Conservation (phyloP, 2,888 invertebrate genomes). For the Ferdinandea cuprea region DNA sequence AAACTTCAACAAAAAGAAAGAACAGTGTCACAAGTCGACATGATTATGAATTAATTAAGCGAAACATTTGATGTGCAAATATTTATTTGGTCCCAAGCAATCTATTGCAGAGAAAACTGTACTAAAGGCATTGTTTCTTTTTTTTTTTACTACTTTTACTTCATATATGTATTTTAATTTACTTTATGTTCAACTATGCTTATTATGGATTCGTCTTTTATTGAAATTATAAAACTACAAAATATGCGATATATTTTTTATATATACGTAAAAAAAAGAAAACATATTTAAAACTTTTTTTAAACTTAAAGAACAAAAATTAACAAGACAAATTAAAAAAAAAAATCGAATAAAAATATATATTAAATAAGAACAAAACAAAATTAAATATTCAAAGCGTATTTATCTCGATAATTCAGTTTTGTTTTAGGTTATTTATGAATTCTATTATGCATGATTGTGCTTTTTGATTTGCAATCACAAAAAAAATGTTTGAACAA, state of each 20-base stretch:
- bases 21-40: background rate
- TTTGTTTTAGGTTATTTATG: too few relatives aligned
- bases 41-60: background rate
- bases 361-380: constrained; percentile 22
- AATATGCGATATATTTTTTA: background rate
- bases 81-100: constrained; percentile 66
- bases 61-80: constrained; percentile 21
- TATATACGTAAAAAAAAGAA: constrained; percentile 44
- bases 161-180: background rate
- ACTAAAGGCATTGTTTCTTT: constrained; percentile 26
- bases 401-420: background rate
- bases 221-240: background rate
- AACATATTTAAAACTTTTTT: constrained; percentile 31
- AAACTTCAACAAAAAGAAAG: background rate
- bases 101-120: constrained; percentile 57
- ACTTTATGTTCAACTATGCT: constrained; percentile 4
- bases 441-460: too few relatives aligned
- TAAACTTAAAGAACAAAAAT: constrained; percentile 43
- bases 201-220: constrained; percentile 32
- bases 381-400: constrained; percentile 24
- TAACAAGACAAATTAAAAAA: constrained; percentile 23
- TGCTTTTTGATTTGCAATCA: too few relatives aligned
- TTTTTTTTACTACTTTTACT: constrained; percentile 10
- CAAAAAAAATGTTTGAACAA: too few relatives aligned
- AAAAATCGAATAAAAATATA: constrained; percentile 17